Evolutionary conservation across 2,113 vertebrate species (phyloP), one percentile per base, ranked within the genome.

Genomic region (Pollachius pollachius): DNA sequence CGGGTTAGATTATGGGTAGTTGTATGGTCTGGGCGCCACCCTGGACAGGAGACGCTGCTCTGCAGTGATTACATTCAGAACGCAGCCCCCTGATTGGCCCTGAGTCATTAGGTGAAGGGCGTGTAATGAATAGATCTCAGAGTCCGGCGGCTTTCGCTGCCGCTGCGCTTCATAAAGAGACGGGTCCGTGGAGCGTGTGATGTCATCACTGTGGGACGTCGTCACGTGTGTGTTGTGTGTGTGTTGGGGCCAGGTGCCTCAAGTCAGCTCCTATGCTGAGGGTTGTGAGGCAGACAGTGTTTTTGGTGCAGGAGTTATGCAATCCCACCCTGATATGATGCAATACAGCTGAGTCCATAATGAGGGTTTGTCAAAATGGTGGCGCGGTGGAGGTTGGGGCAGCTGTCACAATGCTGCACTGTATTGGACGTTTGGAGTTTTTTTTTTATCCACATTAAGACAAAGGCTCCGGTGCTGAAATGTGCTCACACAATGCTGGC

Each of bases 121-220:
- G 66, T 34, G 56, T 83, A 73, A 81, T 78, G 75, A 71, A 68
- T 78, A 75, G 60, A 67, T 78, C 66, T 25, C 67, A 68, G 30
- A 78, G 78, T 75, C 84, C 74, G 71, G 80, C 80, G 76, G 34
- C 58, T 76, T 84, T 81, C 62, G 78, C 72, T 84, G 52, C 66
- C 62, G 63, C 37, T 54, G 72, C 68, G 52, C 79, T 80, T 69
- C 73, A 75, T 69, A 59, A 62, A 23, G 63, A 16, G 73, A 71
- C 74, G 18, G 41, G 63, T 65, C 72, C 77, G 72, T 65, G 70
- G 74, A 75, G 71, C 64, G 21, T 65, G 60, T 69, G 74, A 80
- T 73, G 66, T 48, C 37, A 52, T 41, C 65, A 37, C 71, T 72
- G 62, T 62, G 70, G 67, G 72, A 61, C 21, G 21, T 23, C 21